Evolutionary conservation across 2,797 vertebrate species (phyloP).

Genomic region (Cetoscarus ocellatus): DNA sequence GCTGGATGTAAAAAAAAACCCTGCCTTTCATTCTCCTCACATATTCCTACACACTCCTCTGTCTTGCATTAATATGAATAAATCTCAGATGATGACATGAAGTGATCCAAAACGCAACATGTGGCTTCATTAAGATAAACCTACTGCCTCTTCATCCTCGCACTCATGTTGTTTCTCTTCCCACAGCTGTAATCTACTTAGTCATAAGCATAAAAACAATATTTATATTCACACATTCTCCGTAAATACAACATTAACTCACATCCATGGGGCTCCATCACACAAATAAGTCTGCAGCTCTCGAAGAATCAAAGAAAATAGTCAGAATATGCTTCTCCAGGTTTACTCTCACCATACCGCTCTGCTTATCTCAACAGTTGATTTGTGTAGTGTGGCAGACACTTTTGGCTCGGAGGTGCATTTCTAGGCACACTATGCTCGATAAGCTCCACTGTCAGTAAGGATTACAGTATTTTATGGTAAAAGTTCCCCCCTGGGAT

Average conservation of each 20-base stretch:
- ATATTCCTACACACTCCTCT: too few relatives aligned
- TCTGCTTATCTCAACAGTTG: conserved; percentile 50
- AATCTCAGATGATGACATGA: too few relatives aligned
- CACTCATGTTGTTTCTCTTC: too few relatives aligned
- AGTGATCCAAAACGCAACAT: too few relatives aligned
- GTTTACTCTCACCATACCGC: conserved; percentile 39
- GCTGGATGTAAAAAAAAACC: too few relatives aligned
- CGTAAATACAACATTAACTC: neutral
- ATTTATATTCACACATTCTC: neutral
- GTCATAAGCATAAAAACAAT: neutral
- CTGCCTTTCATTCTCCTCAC: too few relatives aligned
- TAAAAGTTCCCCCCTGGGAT: conserved; percentile 60
- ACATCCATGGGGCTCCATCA: neutral
- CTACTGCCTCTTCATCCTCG: too few relatives aligned
- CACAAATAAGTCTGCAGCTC: neutral
- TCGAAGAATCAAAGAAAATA: conserved; percentile 15
- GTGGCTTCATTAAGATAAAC: neutral
- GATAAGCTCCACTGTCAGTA: conserved; percentile 53
- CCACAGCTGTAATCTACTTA: too few relatives aligned
- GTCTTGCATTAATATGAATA: too few relatives aligned
- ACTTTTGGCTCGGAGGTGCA: conserved; percentile 49
- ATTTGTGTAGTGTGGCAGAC: conserved; percentile 23
- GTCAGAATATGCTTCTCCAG: conserved; percentile 32
- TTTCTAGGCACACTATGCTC: conserved; percentile 54
- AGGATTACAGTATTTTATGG: conserved; percentile 58